phyloP scores from a whole-genome alignment of 2,113 vertebrate species.

The Hippocampus abdominalis region DNA sequence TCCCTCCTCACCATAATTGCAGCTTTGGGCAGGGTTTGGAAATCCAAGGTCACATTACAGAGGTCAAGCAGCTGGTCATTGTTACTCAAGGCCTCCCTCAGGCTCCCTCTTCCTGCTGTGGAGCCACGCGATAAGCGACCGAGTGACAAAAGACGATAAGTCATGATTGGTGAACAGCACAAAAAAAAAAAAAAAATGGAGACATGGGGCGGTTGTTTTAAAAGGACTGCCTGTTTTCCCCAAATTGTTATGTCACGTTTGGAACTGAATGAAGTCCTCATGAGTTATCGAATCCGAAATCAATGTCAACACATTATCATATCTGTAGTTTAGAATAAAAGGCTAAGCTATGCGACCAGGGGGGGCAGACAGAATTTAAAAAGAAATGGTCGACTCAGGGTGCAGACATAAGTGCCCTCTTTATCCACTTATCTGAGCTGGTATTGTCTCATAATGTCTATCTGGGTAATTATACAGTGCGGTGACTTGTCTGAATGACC shows the following conservation, averaged over 20 bases:
- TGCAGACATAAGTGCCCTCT: slow-evolving; percentile 86
- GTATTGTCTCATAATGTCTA: slow-evolving; percentile 87
- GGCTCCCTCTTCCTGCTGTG: slow-evolving; percentile 83
- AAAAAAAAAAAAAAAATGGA: not conserved
- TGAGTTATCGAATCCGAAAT: slow-evolving; percentile 16
- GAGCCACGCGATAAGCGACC: slow-evolving; percentile 84
- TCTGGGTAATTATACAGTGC: slow-evolving; percentile 84
- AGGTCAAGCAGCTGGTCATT: slow-evolving; percentile 83
- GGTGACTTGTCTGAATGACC: slow-evolving; percentile 83
- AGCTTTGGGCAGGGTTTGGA: slow-evolving; percentile 81
- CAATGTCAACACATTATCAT: slow-evolving; percentile 25
- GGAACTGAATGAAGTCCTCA: slow-evolving; percentile 4
- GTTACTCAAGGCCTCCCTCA: slow-evolving; percentile 78
- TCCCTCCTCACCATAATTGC: slow-evolving; percentile 30
- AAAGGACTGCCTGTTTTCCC: not conserved
- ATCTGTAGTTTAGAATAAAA: slow-evolving; percentile 31
- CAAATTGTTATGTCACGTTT: slow-evolving; percentile 11
- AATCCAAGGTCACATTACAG: slow-evolving; percentile 81
- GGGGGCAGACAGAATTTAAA: slow-evolving; percentile 36
- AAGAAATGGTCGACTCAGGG: slow-evolving; percentile 61
- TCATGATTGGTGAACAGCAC: slow-evolving; percentile 60
- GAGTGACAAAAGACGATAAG: slow-evolving; percentile 88
- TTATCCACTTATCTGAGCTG: slow-evolving; percentile 87
- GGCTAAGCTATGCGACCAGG: slow-evolving; percentile 34
- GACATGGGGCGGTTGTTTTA: slow-evolving; percentile 2